Conservation (phyloP, 2,797 vertebrate species). For the Crenichthys baileyi region DNA sequence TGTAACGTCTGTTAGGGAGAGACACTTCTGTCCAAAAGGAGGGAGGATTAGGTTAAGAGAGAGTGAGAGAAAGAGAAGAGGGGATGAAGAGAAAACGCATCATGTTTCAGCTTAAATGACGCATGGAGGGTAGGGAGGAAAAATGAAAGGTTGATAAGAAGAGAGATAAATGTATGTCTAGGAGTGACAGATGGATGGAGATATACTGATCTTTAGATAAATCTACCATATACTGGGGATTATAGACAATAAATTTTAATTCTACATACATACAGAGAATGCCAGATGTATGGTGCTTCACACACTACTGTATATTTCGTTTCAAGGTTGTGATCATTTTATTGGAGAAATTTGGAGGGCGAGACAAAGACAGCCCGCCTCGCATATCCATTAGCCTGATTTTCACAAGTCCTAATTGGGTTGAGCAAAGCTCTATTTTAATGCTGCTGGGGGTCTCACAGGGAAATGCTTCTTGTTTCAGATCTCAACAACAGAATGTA, state of each 20-base stretch:
- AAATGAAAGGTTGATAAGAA: conserved; percentile 32
- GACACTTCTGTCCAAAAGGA: conserved; percentile 17
- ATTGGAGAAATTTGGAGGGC: conserved; percentile 42
- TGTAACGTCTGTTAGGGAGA: conserved; percentile 28
- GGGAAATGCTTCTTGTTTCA: conserved; percentile 56
- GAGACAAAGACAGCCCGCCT: conserved; percentile 48
- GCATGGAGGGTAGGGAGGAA: conserved; percentile 21
- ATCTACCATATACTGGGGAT: conserved; percentile 45
- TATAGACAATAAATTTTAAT: conserved; percentile 50
- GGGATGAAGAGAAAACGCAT: not conserved
- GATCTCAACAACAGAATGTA: conserved; percentile 40
- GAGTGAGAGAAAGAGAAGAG: conserved; percentile 3
- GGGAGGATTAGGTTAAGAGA: conserved; percentile 21
- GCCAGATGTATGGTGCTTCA: not conserved
- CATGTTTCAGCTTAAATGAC: conserved; percentile 25
- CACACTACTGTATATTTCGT: conserved; percentile 4
- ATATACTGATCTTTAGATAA: conserved; percentile 43
- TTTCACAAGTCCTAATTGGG: conserved; percentile 57
- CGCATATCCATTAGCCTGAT: conserved; percentile 70
- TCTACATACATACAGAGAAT: conserved; percentile 23
- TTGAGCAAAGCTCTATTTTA: conserved; percentile 62
- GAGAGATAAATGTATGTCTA: conserved; percentile 44
- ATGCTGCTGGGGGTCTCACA: conserved; percentile 48
- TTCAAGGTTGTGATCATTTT: conserved; percentile 23
- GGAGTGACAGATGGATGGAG: conserved; percentile 55